These are phyloP conservation scores for Sebastes hubbsi DNA, from an alignment of 2,797 vertebrate species.

Conservation along the genomic window DNA sequence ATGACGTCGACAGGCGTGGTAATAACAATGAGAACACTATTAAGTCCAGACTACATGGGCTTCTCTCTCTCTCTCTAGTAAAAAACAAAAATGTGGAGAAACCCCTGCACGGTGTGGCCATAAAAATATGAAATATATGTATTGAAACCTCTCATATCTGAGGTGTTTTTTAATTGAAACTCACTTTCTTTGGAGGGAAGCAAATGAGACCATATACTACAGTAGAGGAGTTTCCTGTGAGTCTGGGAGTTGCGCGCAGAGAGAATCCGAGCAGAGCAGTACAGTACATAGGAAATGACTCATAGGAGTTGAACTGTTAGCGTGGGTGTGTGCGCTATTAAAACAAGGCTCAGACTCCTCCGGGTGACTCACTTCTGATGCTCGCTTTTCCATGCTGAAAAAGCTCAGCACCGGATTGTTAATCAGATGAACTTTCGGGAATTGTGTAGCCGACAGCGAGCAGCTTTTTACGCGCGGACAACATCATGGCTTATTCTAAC, in stretches of 20 bases:
- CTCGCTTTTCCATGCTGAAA: slow-evolving; percentile 79
- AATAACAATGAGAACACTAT: slow-evolving; percentile 81
- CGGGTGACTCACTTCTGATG: slow-evolving; percentile 84
- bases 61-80: neutral
- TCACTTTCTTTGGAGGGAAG: slow-evolving; percentile 4
- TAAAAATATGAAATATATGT: slow-evolving; percentile 27
- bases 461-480: slow-evolving; percentile 43
- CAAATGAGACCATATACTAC: slow-evolving; percentile 25
- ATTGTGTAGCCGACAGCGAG: slow-evolving; percentile 58
- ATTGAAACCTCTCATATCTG: slow-evolving; percentile 14
- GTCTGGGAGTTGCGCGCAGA: slow-evolving; percentile 50
- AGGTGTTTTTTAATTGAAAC: slow-evolving; percentile 11
- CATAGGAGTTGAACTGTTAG: slow-evolving; percentile 77
- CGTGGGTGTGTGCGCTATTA: slow-evolving; percentile 87
- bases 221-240: slow-evolving; percentile 72
- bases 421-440: slow-evolving; percentile 78
- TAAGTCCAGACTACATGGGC: slow-evolving; percentile 66
- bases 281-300: slow-evolving; percentile 86
- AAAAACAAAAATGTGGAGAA: neutral
- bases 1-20: slow-evolving; percentile 83
- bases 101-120: slow-evolving; percentile 34
- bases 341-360: slow-evolving; percentile 83
- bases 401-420: slow-evolving; percentile 66
- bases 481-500: slow-evolving; percentile 68
- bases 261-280: slow-evolving; percentile 61